phyloP scores from a whole-genome alignment of 2,888 invertebrate species.

The Argynnis bischoffii region DNA sequence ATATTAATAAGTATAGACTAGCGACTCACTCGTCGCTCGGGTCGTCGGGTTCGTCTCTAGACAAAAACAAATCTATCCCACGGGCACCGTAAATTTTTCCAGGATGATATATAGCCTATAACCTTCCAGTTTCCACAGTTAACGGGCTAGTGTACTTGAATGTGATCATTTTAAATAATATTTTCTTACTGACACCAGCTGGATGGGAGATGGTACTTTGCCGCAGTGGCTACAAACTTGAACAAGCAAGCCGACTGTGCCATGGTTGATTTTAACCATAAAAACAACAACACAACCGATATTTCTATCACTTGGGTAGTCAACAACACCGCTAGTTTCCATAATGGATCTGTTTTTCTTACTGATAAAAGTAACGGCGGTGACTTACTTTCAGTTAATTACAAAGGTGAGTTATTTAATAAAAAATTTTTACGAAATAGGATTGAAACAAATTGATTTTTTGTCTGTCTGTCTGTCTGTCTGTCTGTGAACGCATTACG shows the following conservation, averaged over 20 bases:
- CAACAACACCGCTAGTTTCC: conserved; percentile 65
- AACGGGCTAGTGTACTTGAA: too few species aligned
- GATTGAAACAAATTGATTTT: too few species aligned
- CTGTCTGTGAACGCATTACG: too few species aligned
- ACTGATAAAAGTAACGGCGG: conserved; percentile 63
- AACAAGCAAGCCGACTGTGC: conserved; percentile 66
- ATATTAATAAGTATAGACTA: too few species aligned
- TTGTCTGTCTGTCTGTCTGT: too few species aligned
- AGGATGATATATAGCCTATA: too few species aligned
- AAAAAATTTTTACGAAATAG: too few species aligned
- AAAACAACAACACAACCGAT: conserved; percentile 63
- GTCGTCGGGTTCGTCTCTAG: too few species aligned
- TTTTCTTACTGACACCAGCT: conserved; percentile 47
- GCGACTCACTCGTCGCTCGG: too few species aligned
- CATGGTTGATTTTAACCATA: conserved; percentile 68
- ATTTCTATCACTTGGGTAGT: conserved; percentile 70
- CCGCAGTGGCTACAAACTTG: conserved; percentile 64
- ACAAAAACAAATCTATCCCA: too few species aligned
- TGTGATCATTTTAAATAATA: not conserved
- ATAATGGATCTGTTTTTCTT: conserved; percentile 68
- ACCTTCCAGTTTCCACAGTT: too few species aligned
- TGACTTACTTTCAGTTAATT: conserved; percentile 65
- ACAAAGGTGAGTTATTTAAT: conserved; percentile 61
- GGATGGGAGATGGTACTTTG: conserved; percentile 71
- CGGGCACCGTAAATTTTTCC: too few species aligned